Percentiles rank a stretch among this genome's conserved stretches.
phyloP scores from a whole-genome alignment of 2,113 vertebrate genomes.

The Epinephelus fuscoguttatus region DNA sequence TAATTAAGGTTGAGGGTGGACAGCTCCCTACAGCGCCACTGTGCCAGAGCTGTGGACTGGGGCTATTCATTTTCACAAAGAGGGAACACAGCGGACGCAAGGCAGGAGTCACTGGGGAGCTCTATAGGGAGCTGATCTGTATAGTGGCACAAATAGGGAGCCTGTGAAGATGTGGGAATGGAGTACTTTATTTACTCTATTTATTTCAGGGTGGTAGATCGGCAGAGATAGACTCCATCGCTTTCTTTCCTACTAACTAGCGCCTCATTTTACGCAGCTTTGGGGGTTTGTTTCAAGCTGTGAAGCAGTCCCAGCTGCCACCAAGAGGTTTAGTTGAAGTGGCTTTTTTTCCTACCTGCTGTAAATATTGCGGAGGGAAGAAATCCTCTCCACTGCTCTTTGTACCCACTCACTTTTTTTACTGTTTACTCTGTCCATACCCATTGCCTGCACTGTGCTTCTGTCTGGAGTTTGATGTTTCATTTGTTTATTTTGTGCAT shows the following conservation, averaged over 20 bases:
- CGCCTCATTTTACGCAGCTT: constrained; percentile 44
- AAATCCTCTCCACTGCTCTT: constrained; percentile 62
- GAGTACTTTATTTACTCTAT: constrained; percentile 59
- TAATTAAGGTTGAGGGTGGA: constrained; percentile 77
- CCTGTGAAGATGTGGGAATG: constrained; percentile 15
- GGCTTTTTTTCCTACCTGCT: constrained; percentile 44
- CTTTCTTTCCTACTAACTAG: constrained; percentile 10
- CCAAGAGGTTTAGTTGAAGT: constrained; percentile 61
- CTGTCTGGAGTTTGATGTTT: constrained; percentile 63
- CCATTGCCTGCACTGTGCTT: constrained; percentile 13
- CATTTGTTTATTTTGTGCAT: constrained; percentile 39
- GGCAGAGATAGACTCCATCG: constrained; percentile 36
- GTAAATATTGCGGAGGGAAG: constrained; percentile 56
- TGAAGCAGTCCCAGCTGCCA: constrained; percentile 36
- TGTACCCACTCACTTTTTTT: constrained; percentile 64
- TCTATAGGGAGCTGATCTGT: constrained; percentile 54
- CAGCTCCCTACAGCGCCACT: constrained; percentile 62
- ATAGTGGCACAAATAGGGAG: constrained; percentile 42
- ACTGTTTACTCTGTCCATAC: constrained; percentile 46
- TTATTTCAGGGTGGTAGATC: constrained; percentile 33
- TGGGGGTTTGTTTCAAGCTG: constrained; percentile 54
- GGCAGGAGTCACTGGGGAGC: constrained; percentile 56
- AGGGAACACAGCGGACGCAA: constrained; percentile 47
- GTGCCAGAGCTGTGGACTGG: constrained; percentile 46
- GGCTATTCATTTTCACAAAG: constrained; percentile 70